phyloP scores from a whole-genome alignment of 2,113 vertebrate genomes.

The Boleophthalmus pectinirostris region DNA sequence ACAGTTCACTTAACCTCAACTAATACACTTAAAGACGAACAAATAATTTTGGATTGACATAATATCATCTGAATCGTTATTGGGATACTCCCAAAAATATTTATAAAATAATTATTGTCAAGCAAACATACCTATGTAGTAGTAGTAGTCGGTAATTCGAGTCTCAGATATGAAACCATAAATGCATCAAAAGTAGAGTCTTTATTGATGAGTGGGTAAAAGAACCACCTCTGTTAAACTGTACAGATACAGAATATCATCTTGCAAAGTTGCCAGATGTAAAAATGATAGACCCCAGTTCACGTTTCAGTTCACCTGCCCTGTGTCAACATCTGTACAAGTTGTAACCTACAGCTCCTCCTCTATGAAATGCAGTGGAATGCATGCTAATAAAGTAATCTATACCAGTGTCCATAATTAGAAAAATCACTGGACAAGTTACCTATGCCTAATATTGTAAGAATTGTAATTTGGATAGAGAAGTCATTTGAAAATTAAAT shows the following conservation, averaged over 20 bases:
- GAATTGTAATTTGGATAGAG: constrained; percentile 64
- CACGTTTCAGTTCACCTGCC: constrained; percentile 46
- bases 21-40: no score
- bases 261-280: constrained; percentile 62
- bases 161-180: constrained; percentile 36
- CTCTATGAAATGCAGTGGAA: constrained; percentile 70
- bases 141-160: neutral
- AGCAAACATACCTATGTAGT: neutral
- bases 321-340: constrained; percentile 65
- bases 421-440: constrained; percentile 64
- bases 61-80: no score
- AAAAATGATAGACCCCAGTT: constrained; percentile 66
- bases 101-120: no score
- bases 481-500: constrained; percentile 29
- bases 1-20: no score
- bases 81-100: no score
- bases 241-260: constrained; percentile 77
- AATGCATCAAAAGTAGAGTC: constrained; percentile 79
- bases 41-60: no score
- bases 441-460: constrained; percentile 60
- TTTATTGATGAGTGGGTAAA: constrained; percentile 80
- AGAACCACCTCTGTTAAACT: constrained; percentile 76
- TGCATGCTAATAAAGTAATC: constrained; percentile 73
- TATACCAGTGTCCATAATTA: constrained; percentile 68
- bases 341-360: constrained; percentile 53